A percentile compares a stretch with the other conserved stretches of the same genome.
These are phyloP conservation scores for Callionymus lyra DNA, from an alignment of 2,113 vertebrate species.

Conservation along the genomic window DNA sequence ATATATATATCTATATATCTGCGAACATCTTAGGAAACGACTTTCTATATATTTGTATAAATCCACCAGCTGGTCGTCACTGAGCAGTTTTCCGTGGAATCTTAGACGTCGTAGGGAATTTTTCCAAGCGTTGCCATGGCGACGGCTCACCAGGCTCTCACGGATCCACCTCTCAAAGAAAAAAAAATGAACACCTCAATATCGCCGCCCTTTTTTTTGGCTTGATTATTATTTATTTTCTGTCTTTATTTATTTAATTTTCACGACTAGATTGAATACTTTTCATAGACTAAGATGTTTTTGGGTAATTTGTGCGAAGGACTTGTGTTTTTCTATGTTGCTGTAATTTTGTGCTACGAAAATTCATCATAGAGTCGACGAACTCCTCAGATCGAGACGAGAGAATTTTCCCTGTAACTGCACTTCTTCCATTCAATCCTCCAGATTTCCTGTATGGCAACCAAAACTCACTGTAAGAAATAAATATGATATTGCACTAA, in stretches of 20 bases:
- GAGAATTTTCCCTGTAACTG: constrained; percentile 80
- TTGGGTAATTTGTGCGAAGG: constrained; percentile 79
- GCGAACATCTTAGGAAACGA: constrained; percentile 65
- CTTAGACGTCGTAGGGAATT: constrained; percentile 11
- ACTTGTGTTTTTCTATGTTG: constrained; percentile 86
- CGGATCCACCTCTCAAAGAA: constrained; percentile 15
- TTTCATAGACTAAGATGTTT: constrained; percentile 72
- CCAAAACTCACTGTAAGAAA: constrained; percentile 95
- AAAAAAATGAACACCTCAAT: too few relatives aligned
- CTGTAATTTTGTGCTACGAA: constrained; percentile 94
- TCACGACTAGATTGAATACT: constrained; percentile 50
- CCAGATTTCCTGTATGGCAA: constrained; percentile 89
- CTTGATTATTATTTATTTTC: constrained; percentile 3
- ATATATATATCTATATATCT: constrained; percentile 36
- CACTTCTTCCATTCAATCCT: constrained; percentile 74
- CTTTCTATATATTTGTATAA: constrained; percentile 62
- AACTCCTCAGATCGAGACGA: constrained; percentile 68
- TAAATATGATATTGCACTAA: constrained; percentile 93
- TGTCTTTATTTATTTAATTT: constrained; percentile 15
- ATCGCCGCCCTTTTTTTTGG: not conserved
- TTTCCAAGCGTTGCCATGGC: constrained; percentile 54
- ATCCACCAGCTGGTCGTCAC: constrained; percentile 51
- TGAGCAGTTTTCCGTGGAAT: constrained; percentile 61
- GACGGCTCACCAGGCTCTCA: constrained; percentile 51
- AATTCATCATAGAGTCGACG: constrained; percentile 83